Base-by-base conservation (phyloP, 2,113 vertebrate genomes). In the Orthonyx spaldingii region DNA sequence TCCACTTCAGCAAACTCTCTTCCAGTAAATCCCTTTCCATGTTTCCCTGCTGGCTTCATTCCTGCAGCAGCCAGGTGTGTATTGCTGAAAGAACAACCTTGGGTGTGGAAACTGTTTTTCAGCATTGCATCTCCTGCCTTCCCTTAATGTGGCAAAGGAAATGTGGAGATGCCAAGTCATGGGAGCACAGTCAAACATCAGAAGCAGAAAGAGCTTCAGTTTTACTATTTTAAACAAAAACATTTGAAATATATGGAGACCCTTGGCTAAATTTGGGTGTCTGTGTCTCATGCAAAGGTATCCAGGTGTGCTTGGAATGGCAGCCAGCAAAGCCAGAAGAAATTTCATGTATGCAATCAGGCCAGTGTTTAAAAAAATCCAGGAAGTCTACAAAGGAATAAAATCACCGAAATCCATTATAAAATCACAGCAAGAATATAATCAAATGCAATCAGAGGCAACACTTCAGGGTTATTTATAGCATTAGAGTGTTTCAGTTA, bases 401-500 rank as follows among this genome's bases (percentile, higher is more conserved):
- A 94, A 96, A 79, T 89, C 86, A 19, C 69, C 81, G 47, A 93
- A 93, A 95, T 93, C 59, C 72, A 77, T 89, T 92, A 33, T 65
- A 87, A 91, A 91, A 89, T 93, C 87, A 47, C 66, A 91, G 80
- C 60, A 56, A 87, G 89, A 94, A 44, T 60, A 74, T 90, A 90
- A 93, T 93, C 65, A 82, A 95, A 72, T 41, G 87, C 86, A 96
- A 68, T 94, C 71, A 93, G 66, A 94, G 74, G 82, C 84, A 83
- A 50, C 0, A 37, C 85, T 92, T 90, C 61, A 26, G 90, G 83
- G 69, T 82, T 94, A 97, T 96, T 94, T 97, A 89, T 91, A 95
- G 95, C 83, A 57, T 94, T 87, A 93, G 91, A 90, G 76, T 76
- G 49, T 84, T 94, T 91, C 95, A 68, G 77, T 88, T 91, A 69